Conservation (phyloP, 2,113 vertebrate species). For the Ailurus styani region DNA sequence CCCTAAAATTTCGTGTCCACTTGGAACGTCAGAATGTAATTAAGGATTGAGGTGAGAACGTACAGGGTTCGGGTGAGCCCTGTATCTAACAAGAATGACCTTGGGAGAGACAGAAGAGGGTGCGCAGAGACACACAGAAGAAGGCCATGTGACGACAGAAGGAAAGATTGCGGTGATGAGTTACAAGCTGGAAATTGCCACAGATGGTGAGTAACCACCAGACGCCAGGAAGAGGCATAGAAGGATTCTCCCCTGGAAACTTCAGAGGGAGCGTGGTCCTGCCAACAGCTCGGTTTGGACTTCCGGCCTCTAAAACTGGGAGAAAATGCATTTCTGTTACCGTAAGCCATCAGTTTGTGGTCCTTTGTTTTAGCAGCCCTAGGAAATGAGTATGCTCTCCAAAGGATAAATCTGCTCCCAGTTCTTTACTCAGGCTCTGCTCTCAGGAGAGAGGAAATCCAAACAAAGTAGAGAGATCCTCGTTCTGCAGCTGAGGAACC, state of each 20-base stretch:
- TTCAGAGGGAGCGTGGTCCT: accelerated
- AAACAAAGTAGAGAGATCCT: background rate
- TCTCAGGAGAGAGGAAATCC: background rate
- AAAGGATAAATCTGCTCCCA: background rate
- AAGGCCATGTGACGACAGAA: accelerated
- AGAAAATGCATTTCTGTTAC: background rate
- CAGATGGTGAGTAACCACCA: accelerated
- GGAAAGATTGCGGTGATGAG: accelerated
- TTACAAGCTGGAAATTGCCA: accelerated
- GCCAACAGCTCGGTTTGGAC: background rate
- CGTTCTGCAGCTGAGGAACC: background rate
- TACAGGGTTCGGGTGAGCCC: background rate
- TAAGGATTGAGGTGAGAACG: background rate
- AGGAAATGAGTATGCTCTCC: background rate
- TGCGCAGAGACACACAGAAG: background rate
- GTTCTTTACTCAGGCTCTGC: background rate
- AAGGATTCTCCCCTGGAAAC: background rate
- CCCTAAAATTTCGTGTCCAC: background rate
- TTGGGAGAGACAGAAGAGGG: background rate
- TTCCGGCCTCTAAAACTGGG: background rate
- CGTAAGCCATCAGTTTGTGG: background rate
- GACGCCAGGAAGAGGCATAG: background rate
- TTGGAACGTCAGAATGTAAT: background rate
- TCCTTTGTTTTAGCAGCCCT: background rate
- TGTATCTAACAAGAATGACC: background rate